These are phyloP conservation scores for Diarsia mendica DNA, from an alignment of 2,888 invertebrate genomes.

Conservation along the genomic window DNA sequence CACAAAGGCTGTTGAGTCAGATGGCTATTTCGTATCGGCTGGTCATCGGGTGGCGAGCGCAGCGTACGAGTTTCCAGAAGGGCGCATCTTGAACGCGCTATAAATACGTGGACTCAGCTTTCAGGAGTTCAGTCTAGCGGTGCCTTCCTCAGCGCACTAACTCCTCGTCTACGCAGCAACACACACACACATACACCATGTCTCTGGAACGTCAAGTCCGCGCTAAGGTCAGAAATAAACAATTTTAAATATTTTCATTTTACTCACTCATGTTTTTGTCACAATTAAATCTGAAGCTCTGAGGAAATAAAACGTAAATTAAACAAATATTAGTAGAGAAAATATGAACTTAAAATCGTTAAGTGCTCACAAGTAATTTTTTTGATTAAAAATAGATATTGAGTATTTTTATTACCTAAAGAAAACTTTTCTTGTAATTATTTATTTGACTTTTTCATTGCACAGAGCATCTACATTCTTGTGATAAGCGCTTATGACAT, in stretches of 20 bases:
- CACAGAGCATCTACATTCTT: not conserved
- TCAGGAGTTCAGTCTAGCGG: slow-evolving; percentile 89
- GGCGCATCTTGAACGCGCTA: slow-evolving; percentile 83
- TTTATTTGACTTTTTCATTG: not conserved
- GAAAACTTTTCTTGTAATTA: not conserved
- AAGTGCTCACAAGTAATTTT: not conserved
- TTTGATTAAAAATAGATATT: not conserved
- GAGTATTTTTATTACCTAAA: not conserved
- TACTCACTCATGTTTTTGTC: not conserved
- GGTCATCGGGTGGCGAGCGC: slow-evolving; percentile 76
- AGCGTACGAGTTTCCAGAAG: slow-evolving; percentile 87
- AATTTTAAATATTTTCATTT: slow-evolving; percentile 33
- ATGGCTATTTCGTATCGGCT: slow-evolving; percentile 79
- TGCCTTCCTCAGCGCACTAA: slow-evolving; percentile 80
- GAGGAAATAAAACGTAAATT: slow-evolving; percentile 1
- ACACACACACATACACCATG: slow-evolving; percentile 90
- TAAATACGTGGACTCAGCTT: slow-evolving; percentile 86
- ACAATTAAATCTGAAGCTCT: not conserved
- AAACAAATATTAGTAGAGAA: not conserved
- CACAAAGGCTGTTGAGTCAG: slow-evolving; percentile 84
- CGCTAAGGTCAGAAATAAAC: slow-evolving; percentile 93
- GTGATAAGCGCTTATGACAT: not conserved
- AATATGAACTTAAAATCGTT: too few species aligned
- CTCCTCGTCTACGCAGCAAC: slow-evolving; percentile 74
- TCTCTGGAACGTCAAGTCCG: slow-evolving; percentile 98